These are phyloP conservation scores for Meta bourneti DNA, from an alignment of 2,888 invertebrate species.

Conservation along the genomic window DNA sequence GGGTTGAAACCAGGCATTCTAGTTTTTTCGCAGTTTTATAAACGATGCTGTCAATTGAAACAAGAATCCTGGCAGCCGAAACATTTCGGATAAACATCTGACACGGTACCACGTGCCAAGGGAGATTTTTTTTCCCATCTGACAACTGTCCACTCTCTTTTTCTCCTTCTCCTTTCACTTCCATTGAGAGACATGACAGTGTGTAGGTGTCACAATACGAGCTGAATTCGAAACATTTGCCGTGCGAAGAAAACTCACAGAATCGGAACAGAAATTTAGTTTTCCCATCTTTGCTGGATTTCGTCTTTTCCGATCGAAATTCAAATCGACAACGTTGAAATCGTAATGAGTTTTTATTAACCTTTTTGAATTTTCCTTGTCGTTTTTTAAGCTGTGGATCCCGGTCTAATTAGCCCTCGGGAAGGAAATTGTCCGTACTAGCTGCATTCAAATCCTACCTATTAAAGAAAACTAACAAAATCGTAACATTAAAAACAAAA, in stretches of 20 bases:
- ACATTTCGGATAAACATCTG: constrained; percentile 69
- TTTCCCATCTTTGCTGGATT: too few species aligned
- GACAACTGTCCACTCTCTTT: constrained; percentile 36
- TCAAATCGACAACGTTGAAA: background rate
- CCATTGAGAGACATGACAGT: background rate
- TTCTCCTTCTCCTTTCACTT: background rate
- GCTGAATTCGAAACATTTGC: too few species aligned
- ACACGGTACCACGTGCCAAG: constrained; percentile 56
- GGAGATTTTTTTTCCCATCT: constrained; percentile 43
- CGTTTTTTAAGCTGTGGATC: too few species aligned
- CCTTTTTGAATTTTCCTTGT: too few species aligned
- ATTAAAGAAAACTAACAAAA: too few species aligned
- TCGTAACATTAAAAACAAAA: too few species aligned
- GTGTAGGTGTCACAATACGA: background rate
- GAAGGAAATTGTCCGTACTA: background rate
- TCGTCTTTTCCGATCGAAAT: background rate
- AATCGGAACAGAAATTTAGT: too few species aligned
- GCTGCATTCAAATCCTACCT: too few species aligned
- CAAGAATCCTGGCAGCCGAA: constrained; percentile 40
- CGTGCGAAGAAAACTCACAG: too few species aligned
- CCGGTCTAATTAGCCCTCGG: too few species aligned
- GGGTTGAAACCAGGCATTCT: constrained; percentile 8
- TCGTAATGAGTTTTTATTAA: background rate
- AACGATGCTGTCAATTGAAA: constrained; percentile 71
- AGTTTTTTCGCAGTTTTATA: constrained; percentile 40